phyloP scores from a whole-genome alignment of 1,140 invertebrate genomes.

The Cheumatopsyche charites region DNA sequence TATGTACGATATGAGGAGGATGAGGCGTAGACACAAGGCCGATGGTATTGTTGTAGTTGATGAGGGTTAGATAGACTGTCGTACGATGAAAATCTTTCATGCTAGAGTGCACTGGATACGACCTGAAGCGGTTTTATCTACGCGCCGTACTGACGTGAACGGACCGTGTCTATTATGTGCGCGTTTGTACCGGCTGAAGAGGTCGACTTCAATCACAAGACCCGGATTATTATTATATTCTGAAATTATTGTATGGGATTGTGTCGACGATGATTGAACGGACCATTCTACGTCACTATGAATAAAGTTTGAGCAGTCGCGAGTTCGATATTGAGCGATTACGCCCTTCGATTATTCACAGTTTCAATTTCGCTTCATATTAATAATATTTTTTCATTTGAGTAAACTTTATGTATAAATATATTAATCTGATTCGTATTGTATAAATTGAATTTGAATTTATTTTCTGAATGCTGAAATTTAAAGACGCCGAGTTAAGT shows the following conservation, averaged over 20 bases:
- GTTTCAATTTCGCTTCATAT: too few species aligned
- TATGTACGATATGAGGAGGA: constrained; percentile 4
- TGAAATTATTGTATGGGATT: not conserved
- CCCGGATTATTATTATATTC: too few species aligned
- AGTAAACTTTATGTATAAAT: too few species aligned
- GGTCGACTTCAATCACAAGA: not conserved
- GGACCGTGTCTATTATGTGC: not conserved
- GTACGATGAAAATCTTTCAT: constrained; percentile 33
- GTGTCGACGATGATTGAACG: not conserved
- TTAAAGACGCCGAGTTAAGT: too few species aligned
- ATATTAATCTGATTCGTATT: too few species aligned
- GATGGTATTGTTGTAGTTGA: constrained; percentile 29
- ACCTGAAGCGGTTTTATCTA: constrained; percentile 29
- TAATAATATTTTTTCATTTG: too few species aligned
- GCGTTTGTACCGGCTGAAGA: too few species aligned
- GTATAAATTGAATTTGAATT: too few species aligned
- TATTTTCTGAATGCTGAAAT: too few species aligned
- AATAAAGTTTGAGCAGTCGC: not conserved
- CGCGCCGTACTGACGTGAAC: constrained; percentile 7
- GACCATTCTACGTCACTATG: not conserved
- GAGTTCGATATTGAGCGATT: too few species aligned
- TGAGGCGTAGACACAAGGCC: constrained; percentile 26
- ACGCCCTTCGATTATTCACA: too few species aligned
- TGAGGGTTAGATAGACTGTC: constrained; percentile 35
- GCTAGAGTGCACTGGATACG: constrained; percentile 33